Evolutionary conservation across 2,888 invertebrate species (phyloP).

Genomic region (Lysandra coridon): DNA sequence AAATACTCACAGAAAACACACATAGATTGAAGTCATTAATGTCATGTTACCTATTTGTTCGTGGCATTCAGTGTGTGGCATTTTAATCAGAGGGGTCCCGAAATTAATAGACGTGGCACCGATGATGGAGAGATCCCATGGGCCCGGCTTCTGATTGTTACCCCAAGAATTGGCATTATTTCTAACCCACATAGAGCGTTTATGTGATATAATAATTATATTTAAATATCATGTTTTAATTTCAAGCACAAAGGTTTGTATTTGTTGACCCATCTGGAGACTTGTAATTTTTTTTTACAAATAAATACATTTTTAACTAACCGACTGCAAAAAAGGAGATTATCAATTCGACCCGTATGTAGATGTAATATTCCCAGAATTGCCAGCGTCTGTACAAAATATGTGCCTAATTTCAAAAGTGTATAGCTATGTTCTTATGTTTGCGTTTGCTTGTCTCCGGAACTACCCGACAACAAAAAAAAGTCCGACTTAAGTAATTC

Average conservation of each 20-base stretch:
- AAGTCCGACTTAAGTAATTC: too few species aligned
- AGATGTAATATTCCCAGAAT: too few species aligned
- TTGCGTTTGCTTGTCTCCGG: too few species aligned
- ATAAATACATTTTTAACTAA: too few species aligned
- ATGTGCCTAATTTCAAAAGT: too few species aligned
- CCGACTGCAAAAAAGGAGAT: too few species aligned
- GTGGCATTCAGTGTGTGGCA: constrained; percentile 50
- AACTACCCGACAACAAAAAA: too few species aligned
- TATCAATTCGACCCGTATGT: too few species aligned
- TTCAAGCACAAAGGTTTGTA: background rate
- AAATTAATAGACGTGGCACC: constrained; percentile 41
- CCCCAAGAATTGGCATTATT: constrained; percentile 2
- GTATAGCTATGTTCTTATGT: too few species aligned
- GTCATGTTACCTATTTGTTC: constrained; percentile 24
- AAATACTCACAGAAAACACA: background rate
- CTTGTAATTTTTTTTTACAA: too few species aligned
- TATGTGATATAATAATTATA: background rate
- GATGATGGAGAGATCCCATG: constrained; percentile 46
- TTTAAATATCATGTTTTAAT: background rate
- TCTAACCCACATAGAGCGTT: background rate
- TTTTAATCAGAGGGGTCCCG: constrained; percentile 55
- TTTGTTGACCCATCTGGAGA: background rate
- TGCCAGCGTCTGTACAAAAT: too few species aligned
- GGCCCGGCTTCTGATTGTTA: constrained; percentile 35
- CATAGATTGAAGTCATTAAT: constrained; percentile 1